Evolutionary conservation across 2,113 vertebrate species (phyloP).

Genomic region (Panurus biarmicus): DNA sequence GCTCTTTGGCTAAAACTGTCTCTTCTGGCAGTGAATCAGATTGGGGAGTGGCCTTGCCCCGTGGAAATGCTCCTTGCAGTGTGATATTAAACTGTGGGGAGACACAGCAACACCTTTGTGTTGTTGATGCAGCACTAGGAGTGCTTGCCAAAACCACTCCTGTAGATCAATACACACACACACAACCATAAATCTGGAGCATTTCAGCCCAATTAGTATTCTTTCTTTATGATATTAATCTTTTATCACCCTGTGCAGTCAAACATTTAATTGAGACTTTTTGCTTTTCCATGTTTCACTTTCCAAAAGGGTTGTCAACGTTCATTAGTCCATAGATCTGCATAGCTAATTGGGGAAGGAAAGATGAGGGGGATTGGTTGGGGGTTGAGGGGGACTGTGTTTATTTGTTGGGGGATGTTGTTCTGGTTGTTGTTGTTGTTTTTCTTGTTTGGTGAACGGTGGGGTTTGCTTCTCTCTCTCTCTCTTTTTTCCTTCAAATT

Average conservation of each 20-base stretch:
- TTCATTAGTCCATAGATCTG: neutral
- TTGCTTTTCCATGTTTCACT: neutral
- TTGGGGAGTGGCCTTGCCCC: neutral
- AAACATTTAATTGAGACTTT: neutral
- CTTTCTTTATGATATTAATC: neutral
- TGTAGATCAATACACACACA: neutral
- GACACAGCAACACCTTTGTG: neutral
- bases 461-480: neutral
- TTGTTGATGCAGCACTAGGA: neutral
- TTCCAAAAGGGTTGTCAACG: neutral
- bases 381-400: too few species aligned
- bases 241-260: neutral
- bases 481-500: neutral
- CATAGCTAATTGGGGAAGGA: neutral
- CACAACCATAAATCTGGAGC: slow-evolving; percentile 5
- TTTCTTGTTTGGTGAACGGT: neutral
- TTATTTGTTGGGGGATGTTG: too few species aligned
- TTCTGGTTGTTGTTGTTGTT: neutral
- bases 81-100: neutral
- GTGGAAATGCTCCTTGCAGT: neutral
- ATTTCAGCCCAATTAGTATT: neutral
- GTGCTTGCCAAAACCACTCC: slow-evolving; percentile 5
- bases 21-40: neutral
- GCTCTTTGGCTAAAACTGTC: neutral
- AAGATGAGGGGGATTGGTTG: too few species aligned